These are phyloP conservation scores for Megalops cyprinoides DNA, from an alignment of 2,797 vertebrate genomes.

Conservation along the genomic window DNA sequence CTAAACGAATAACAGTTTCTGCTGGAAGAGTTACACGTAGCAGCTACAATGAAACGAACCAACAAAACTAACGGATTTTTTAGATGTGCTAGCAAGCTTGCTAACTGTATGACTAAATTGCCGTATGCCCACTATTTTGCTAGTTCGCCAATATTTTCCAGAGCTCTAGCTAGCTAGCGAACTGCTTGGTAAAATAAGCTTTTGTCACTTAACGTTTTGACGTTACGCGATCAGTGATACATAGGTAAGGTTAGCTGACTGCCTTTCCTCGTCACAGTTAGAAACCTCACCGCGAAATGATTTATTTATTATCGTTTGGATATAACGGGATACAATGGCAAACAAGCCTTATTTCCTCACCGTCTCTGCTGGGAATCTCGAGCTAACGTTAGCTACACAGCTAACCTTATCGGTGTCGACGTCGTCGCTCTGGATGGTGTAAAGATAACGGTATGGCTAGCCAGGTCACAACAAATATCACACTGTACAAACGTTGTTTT, in stretches of 20 bases:
- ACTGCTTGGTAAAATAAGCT: background rate
- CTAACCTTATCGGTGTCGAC: background rate
- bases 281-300: conserved; percentile 1
- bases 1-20: no score
- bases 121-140: no score
- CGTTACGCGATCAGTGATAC: background rate
- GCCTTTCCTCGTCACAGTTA: background rate
- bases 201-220: background rate
- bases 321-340: conserved; percentile 57
- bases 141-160: background rate
- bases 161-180: background rate
- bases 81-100: conserved; percentile 12
- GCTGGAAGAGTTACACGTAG: no score
- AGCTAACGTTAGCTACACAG: background rate
- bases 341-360: conserved; percentile 37
- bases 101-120: background rate
- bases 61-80: no score
- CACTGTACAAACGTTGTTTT: background rate
- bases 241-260: background rate
- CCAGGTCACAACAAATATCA: background rate
- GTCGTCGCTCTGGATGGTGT: background rate
- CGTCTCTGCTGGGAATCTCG: conserved; percentile 5
- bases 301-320: background rate
- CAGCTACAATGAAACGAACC: no score
- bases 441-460: conserved; percentile 15